Percentiles rank a stretch among this genome's conserved stretches.
Conservation (phyloP, 2,888 invertebrate species). For the Polymixis flavicincta region DNA sequence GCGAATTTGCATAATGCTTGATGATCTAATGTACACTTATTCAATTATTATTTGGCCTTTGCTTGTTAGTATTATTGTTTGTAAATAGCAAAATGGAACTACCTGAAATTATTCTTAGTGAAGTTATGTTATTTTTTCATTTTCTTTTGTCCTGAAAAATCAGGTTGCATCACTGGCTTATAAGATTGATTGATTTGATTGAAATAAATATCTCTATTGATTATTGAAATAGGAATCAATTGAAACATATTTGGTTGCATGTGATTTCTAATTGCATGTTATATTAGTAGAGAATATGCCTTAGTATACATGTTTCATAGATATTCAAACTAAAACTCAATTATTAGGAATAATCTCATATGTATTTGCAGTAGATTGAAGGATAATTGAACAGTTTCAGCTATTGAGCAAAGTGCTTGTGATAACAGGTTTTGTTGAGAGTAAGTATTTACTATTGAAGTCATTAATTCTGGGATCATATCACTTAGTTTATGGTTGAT, state of each 20-base stretch:
- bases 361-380: background rate
- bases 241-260: background rate
- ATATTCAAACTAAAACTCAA: background rate
- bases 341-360: background rate
- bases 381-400: background rate
- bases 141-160: conserved; percentile 1
- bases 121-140: background rate
- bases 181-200: conserved; percentile 1
- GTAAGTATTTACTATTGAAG: background rate
- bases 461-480: background rate
- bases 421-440: background rate
- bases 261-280: background rate
- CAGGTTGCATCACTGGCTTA: background rate
- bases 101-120: background rate
- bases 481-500: background rate
- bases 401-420: background rate
- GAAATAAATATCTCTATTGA: background rate
- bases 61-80: conserved; percentile 7
- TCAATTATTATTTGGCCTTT: conserved; percentile 39
- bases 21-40: conserved; percentile 13
- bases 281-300: no score
- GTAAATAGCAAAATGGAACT: conserved; percentile 9
- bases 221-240: background rate
- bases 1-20: conserved; percentile 42
- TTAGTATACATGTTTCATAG: background rate